These are phyloP conservation scores for Listrodromus nycthemerus DNA, from an alignment of 2,888 invertebrate species.

Conservation along the genomic window DNA sequence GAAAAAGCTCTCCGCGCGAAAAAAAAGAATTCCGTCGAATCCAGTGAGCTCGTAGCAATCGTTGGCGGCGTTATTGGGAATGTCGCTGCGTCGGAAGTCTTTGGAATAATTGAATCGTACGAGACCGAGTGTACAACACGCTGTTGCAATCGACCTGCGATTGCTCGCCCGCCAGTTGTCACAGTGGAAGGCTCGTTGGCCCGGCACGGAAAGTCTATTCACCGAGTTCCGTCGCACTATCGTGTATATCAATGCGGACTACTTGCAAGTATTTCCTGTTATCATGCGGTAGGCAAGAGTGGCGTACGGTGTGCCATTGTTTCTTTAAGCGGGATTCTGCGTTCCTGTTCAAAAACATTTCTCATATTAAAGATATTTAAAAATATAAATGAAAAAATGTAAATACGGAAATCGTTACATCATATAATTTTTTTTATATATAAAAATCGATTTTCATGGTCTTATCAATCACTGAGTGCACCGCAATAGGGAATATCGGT, in stretches of 20 bases:
- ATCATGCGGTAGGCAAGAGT: neutral
- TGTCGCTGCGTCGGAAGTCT: slow-evolving; percentile 10
- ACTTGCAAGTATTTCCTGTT: neutral
- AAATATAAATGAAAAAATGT: too few species aligned
- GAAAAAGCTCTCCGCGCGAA: neutral
- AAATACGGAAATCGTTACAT: too few species aligned
- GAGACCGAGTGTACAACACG: slow-evolving; percentile 1
- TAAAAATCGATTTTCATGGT: neutral
- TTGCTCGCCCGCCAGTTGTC: neutral
- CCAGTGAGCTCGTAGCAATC: neutral
- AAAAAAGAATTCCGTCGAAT: neutral
- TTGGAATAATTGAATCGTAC: slow-evolving; percentile 24
- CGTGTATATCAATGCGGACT: neutral
- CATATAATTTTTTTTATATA: too few species aligned
- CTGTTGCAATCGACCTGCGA: slow-evolving; percentile 22
- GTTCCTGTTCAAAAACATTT: too few species aligned
- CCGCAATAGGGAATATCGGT: too few species aligned
- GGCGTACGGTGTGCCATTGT: neutral
- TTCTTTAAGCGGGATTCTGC: too few species aligned
- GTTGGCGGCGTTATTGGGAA: neutral
- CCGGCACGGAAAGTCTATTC: slow-evolving; percentile 25
- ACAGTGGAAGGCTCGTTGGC: slow-evolving; percentile 15
- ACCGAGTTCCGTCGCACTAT: neutral
- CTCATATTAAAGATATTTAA: too few species aligned
- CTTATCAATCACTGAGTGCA: too few species aligned